A percentile compares a stretch with the other conserved stretches of the same genome.
Evolutionary conservation across 2,797 vertebrate genomes (phyloP).

Genomic region (Smutsia temminckii): DNA sequence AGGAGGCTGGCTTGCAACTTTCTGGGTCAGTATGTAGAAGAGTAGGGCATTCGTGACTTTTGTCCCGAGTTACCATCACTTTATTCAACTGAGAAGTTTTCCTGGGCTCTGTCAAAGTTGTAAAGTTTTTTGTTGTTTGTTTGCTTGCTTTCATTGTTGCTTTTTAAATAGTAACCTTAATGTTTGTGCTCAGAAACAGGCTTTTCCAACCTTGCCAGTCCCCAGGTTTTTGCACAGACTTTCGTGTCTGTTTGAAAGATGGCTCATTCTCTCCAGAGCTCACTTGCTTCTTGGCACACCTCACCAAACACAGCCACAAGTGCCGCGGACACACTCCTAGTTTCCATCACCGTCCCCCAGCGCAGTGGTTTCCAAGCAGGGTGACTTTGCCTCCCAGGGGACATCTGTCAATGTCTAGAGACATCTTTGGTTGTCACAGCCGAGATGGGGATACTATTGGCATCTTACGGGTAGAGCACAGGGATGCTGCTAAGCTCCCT

Average conservation of each 20-base stretch:
- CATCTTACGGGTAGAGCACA: not conserved
- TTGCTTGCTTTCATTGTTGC: not conserved
- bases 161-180: not conserved
- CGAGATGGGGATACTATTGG: not conserved
- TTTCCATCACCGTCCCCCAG: not conserved
- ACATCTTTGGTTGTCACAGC: not conserved
- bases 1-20: not conserved
- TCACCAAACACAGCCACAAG: not conserved
- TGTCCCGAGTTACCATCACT: not conserved
- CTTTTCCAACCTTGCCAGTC: not conserved
- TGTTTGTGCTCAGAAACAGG: not conserved
- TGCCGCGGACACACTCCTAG: accelerated
- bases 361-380: not conserved
- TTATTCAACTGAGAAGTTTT: not conserved
- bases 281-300: not conserved
- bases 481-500: not conserved
- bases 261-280: too few relatives aligned
- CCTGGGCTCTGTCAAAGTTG: not conserved
- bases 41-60: not conserved
- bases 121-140: not conserved
- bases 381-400: not conserved
- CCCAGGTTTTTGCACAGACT: not conserved
- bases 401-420: not conserved
- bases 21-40: not conserved
- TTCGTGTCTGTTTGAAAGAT: not conserved